Percentiles rank a stretch among this genome's conserved stretches.
These are phyloP conservation scores for Clangula hyemalis DNA, from an alignment of 2,797 vertebrate species.

Conservation along the genomic window DNA sequence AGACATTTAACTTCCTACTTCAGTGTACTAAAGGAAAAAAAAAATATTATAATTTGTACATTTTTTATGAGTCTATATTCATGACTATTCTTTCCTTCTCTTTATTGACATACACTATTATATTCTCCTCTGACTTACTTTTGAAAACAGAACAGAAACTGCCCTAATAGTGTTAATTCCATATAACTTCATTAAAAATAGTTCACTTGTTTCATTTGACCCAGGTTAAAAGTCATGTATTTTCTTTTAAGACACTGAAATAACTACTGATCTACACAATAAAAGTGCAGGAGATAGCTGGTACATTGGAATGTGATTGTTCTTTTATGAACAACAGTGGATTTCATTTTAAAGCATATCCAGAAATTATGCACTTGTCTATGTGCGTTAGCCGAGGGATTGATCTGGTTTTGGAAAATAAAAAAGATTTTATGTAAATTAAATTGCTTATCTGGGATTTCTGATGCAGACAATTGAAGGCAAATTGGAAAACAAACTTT, in stretches of 20 bases:
- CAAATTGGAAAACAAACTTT: not conserved
- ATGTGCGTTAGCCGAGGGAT: not conserved
- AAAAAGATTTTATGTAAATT: not conserved
- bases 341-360: not conserved
- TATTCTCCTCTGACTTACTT: not conserved
- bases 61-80: not conserved
- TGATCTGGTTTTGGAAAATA: not conserved
- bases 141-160: not conserved
- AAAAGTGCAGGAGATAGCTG: not conserved
- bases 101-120: not conserved
- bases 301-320: not conserved
- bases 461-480: not conserved
- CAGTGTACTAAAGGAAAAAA: not conserved
- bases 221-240: not conserved
- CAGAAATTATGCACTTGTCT: not conserved
- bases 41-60: not conserved
- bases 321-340: not conserved
- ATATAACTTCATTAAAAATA: not conserved
- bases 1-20: not conserved
- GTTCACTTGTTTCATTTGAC: not conserved
- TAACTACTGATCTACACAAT: not conserved
- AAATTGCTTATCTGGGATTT: not conserved
- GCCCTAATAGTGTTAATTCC: not conserved
- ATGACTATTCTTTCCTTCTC: not conserved
- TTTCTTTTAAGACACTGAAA: not conserved